Evolutionary conservation across 2,888 invertebrate species (phyloP), one percentile per base, ranked within the genome.

Genomic region (Drosophila mercatorum): DNA sequence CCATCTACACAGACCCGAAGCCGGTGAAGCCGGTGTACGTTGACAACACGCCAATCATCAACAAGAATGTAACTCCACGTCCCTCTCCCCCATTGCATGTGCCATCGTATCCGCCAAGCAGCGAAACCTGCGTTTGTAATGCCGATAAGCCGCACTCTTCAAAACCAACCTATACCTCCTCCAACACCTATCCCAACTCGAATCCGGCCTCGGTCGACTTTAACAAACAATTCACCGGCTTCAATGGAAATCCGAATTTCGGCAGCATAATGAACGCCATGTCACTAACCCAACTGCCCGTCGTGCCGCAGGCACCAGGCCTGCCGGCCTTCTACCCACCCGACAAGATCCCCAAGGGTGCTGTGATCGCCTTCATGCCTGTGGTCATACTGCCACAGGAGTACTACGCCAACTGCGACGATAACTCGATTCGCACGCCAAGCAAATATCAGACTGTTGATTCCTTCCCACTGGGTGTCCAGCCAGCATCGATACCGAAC

Each of bases 371-470:
- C 55, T 96, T 95, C 78, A 94, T 96, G 79, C 96, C 96, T 0
- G 95, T 96, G 4, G 94, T 96, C 22, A 95, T 96, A 85, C 94
- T 95, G 80, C 96, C 96, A 2, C 95, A 94, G 87, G 95, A 95
- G 84, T 95, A 95, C 57, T 91, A 91, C 65, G 74, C 92, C 92
- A 89, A 93, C 92, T 92, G 92, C 72, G 81, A 91, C 51, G 88
- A 90, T 26, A 91, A 88, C 62, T 72, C 80, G 26, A 59, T 78
- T 58, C 75, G 72, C 40, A 67, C 73, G 43, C 75, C 58, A 53
- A 80, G 59, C 62, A 81, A 88, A 53, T 83, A 83, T 52, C 81
- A 88, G 59, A 78, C 73, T 44, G 68, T 89, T 47, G 89, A 90
- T 79, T 83, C 90, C 34, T 82, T 85, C 72, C 82, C 91, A 44